Percentiles rank a stretch among this genome's conserved stretches.
These are phyloP conservation scores for Polymixis flavicincta DNA, from an alignment of 2,888 invertebrate species.

Conservation along the genomic window DNA sequence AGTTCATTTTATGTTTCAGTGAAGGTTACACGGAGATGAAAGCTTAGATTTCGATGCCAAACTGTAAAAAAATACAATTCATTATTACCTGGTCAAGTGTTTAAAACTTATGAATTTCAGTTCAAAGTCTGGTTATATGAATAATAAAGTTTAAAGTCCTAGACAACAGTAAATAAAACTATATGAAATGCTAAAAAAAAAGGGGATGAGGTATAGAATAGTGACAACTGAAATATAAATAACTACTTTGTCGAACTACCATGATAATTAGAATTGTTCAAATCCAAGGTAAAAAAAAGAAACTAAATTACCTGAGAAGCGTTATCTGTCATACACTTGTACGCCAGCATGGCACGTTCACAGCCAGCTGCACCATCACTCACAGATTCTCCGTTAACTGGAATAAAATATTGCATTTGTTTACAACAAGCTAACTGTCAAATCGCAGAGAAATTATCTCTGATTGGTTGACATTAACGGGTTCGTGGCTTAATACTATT, in stretches of 20 bases:
- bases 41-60: conserved; percentile 77
- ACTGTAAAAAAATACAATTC: conserved; percentile 81
- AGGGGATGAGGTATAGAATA: too few relatives aligned
- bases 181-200: too few relatives aligned
- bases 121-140: neutral
- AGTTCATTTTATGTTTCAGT: neutral
- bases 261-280: neutral
- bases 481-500: too few relatives aligned
- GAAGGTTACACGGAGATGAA: neutral
- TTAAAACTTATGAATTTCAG: too few relatives aligned
- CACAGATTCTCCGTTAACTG: conserved; percentile 82
- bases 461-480: neutral
- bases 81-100: neutral
- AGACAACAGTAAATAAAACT: too few relatives aligned
- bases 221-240: too few relatives aligned
- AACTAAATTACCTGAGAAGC: conserved; percentile 78
- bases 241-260: neutral
- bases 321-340: conserved; percentile 83
- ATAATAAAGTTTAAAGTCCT: too few relatives aligned
- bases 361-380: conserved; percentile 85
- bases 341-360: conserved; percentile 80
- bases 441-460: neutral
- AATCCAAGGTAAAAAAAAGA: neutral
- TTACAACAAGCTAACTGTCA: neutral
- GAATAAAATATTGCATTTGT: conserved; percentile 47